Base-by-base conservation (phyloP, 2,113 vertebrate genomes). In the Poeciliopsis prolifica region DNA sequence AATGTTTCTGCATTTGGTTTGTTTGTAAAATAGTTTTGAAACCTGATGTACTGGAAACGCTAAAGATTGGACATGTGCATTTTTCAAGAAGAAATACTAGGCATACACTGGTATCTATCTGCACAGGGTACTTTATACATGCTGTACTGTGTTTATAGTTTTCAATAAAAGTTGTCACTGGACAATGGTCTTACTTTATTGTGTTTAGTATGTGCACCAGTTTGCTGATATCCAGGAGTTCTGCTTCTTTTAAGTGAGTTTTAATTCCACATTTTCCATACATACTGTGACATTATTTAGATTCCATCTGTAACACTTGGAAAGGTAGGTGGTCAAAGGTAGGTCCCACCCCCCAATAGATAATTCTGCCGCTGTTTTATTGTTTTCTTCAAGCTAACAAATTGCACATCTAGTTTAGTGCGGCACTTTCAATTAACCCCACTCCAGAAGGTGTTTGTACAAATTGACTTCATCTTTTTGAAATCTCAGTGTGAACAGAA, bases 21-120 rank as follows among this genome's bases (percentile, higher is more conserved):
- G 94, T 94, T 96, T 96, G 94, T 95, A 95, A 92, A 92, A 86
- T 92, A 88, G 94, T 94, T 94, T 94, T 94, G 92, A 93, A 90
- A 94, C 91, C 94, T 95, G 93, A 90, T 92, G 89, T 94, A 94
- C 94, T 95, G 94, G 94, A 95, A 94, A 92, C 81, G 91, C 84
- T 92, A 88, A 92, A 95, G 85, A 87, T 91, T 93, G 89, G 89
- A 92, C 79, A 89, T 88, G 89, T 87, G 77, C 80, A 88, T 91
- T 93, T 94, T 92, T 88, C 85, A 87, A 88, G 80, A 90, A 91
- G 88, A 92, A 92, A 92, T 71, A 82, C 84, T 85, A 92, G 86
- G 86, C 89, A 85, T 91, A 92, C 92, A 93, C 91, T 93, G 92
- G 90, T 91, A 92, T 91, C 91, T 88, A 89, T 92, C 92, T 91